Evolutionary conservation across 2,888 invertebrate genomes (phyloP), one percentile per base, ranked within the genome.

Genomic region (Sphaerophoria taeniata): DNA sequence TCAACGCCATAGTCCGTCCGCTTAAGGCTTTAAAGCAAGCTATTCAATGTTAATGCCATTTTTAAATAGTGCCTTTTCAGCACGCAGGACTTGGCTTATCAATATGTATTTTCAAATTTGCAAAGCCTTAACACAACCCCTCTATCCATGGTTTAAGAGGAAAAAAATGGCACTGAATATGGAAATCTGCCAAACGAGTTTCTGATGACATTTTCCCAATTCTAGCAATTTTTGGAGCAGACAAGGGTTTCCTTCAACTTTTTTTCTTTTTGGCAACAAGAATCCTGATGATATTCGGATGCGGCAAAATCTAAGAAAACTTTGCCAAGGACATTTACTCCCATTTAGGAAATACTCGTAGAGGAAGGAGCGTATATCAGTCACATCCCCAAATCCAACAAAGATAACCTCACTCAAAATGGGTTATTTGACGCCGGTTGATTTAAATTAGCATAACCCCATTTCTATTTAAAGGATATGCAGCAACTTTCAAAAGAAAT

Each of bases 171-270:
- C 43, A 60, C 24, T 36, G 33, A 58, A 58, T 58, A 58, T 39
- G 60, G 60, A 65, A 65, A 63, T 14, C 47, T 65, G 49, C 65
- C 65, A 65, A 65, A 65, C 49, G 65, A 65, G 65, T 33, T 65
- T 49, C 33, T 65, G 36, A 65, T 65, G 49, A 65, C 65, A 65
- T 47, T 34, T 49, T 34, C 65, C n/a, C 43, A 63, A 34, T 34
- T 6, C 63, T 49, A 39, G 36, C 24, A 24, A 24, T 24, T 16
- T 36, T 16, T 49, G 47, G 11, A 3, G 11, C 14, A 47, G 63
- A 63, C 63, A 16, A 63, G 63, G 63, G 63, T 63, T 43, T 14
- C 14, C 11, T 33, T 63, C 24, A 24, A 24, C 2, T 24, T 47
- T 49, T 6, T 4, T 43, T 43, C 9, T 43, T 9, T 9, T 43